Conservation (phyloP, 1,140 invertebrate species). For the Brachionus plicatilis region DNA sequence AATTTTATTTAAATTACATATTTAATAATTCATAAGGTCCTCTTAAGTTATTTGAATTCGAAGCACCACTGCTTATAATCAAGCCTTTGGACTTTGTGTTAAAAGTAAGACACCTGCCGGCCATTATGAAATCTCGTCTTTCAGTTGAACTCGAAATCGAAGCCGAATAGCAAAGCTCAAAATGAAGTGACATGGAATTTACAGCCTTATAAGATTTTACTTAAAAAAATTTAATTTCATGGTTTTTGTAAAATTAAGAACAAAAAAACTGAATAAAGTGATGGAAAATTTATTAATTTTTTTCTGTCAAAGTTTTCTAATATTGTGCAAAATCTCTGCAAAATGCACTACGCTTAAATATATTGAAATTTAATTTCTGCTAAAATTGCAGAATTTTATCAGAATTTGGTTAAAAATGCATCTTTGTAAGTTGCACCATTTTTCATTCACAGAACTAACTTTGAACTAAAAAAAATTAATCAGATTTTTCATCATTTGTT, state of each 20-base stretch:
- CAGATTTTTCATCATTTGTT: too few species aligned
- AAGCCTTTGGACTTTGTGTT: slow-evolving; percentile 36
- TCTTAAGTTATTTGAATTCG: neutral
- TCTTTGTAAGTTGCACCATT: too few species aligned
- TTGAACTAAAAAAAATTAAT: too few species aligned
- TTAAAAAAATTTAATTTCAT: neutral
- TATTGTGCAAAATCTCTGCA: too few species aligned
- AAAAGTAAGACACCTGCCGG: slow-evolving; percentile 13
- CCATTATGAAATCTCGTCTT: slow-evolving; percentile 38
- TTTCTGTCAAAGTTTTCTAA: too few species aligned
- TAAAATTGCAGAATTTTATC: too few species aligned
- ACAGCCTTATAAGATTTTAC: neutral
- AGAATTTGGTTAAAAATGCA: too few species aligned
- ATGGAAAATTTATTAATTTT: too few species aligned
- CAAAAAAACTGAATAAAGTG: too few species aligned
- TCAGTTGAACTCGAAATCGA: slow-evolving; percentile 34
- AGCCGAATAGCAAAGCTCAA: slow-evolving; percentile 10
- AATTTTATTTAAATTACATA: neutral
- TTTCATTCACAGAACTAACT: too few species aligned
- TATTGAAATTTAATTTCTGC: too few species aligned
- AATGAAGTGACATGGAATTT: neutral
- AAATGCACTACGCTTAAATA: neutral
- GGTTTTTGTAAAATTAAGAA: too few species aligned
- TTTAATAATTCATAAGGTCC: slow-evolving; percentile 28
- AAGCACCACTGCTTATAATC: slow-evolving; percentile 6